Evolutionary conservation across 2,113 vertebrate species (phyloP).

Genomic region (Tachysurus fulvidraco): DNA sequence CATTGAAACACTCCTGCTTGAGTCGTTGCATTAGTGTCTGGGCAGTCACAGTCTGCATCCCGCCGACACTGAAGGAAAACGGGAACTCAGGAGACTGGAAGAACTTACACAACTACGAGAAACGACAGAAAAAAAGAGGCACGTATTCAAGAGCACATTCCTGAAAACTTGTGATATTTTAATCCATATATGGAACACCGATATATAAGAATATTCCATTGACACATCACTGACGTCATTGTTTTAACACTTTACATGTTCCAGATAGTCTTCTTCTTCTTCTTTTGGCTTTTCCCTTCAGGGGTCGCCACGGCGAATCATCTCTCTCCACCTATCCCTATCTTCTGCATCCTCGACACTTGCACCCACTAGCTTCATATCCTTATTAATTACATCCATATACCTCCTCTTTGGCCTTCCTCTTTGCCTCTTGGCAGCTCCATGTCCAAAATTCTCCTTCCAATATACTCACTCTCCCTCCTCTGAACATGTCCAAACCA

Average conservation of each 20-base stretch:
- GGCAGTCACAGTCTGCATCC: constrained; percentile 16
- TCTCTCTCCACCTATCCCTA: no score
- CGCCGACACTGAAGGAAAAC: constrained; percentile 33
- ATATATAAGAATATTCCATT: neutral
- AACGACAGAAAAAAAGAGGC: constrained; percentile 1
- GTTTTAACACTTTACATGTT: neutral
- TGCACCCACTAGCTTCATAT: no score
- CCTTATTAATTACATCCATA: no score
- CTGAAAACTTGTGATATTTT: neutral
- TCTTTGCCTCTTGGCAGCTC: no score
- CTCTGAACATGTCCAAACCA: no score
- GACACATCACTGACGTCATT: neutral
- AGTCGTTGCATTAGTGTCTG: constrained; percentile 40
- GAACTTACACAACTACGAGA: constrained; percentile 62
- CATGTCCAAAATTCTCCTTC: no score
- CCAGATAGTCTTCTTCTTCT: no score
- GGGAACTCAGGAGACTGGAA: constrained; percentile 45
- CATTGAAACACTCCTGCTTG: constrained; percentile 40
- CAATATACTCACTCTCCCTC: no score
- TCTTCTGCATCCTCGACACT: no score
- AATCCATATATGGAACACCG: neutral
- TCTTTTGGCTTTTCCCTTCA: no score
- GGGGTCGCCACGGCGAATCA: no score
- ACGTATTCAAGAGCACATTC: neutral
- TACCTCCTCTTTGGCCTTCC: no score